Conservation (phyloP, 2,797 vertebrate genomes). For the Bradypus variegatus region DNA sequence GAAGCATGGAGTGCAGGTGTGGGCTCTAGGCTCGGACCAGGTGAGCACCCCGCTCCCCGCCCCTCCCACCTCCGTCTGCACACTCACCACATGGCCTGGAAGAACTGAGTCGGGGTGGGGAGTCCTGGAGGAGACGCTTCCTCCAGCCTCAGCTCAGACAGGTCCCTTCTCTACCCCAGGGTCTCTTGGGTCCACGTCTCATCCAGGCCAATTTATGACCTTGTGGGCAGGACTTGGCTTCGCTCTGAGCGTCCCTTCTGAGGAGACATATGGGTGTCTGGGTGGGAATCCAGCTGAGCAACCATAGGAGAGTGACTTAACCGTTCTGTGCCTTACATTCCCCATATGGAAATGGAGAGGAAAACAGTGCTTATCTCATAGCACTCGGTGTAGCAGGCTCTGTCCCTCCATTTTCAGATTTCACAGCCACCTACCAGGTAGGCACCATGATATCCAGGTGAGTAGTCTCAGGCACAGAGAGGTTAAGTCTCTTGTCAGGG, state of each 20-base stretch:
- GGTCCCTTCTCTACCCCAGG: background rate
- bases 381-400: background rate
- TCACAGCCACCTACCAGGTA: background rate
- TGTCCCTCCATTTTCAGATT: background rate
- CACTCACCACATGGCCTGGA: background rate
- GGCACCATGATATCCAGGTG: background rate
- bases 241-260: background rate
- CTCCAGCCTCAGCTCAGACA: background rate
- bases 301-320: background rate
- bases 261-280: background rate
- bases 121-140: background rate
- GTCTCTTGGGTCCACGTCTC: background rate
- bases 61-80: background rate
- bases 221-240: background rate
- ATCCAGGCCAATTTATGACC: background rate
- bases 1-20: constrained; percentile 87
- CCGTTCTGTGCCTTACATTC: background rate
- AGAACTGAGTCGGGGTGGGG: background rate
- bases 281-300: background rate
- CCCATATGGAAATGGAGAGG: background rate
- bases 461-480: background rate
- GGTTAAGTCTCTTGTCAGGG: background rate
- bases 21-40: constrained; percentile 72
- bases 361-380: background rate
- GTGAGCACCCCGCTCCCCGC: constrained; percentile 42